These are phyloP conservation scores for Rapana venosa DNA, from an alignment of 2,888 invertebrate genomes.

Conservation along the genomic window DNA sequence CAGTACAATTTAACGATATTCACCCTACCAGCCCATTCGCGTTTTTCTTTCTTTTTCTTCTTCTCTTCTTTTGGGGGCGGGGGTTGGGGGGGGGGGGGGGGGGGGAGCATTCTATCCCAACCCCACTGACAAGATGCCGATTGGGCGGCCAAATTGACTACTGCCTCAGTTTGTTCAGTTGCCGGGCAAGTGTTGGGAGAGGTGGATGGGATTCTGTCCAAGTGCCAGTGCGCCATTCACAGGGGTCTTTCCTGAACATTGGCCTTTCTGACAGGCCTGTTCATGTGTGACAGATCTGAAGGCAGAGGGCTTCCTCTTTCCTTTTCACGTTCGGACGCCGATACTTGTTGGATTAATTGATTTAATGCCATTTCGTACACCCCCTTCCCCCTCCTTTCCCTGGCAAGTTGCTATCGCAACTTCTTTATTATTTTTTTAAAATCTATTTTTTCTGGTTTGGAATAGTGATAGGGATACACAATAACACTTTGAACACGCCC, in stretches of 20 bases:
- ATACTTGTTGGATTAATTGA: constrained; percentile 10
- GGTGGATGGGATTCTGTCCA: background rate
- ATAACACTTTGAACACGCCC: background rate
- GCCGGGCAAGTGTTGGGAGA: background rate
- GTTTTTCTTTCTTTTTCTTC: too few species aligned
- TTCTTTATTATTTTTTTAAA: background rate
- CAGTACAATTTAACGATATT: too few species aligned
- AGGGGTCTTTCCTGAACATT: background rate
- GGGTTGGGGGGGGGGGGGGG: too few species aligned
- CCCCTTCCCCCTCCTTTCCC: background rate
- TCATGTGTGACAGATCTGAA: constrained; percentile 7
- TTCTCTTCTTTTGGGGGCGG: too few species aligned
- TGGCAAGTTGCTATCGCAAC: too few species aligned
- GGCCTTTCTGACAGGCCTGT: constrained; percentile 16
- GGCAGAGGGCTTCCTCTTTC: background rate
- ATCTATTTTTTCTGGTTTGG: too few species aligned
- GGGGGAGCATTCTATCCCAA: background rate
- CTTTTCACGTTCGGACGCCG: background rate
- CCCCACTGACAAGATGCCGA: constrained; percentile 12
- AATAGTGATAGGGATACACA: background rate
- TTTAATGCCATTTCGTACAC: background rate
- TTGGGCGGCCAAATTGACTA: constrained; percentile 14
- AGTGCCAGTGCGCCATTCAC: background rate
- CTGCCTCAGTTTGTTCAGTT: constrained; percentile 11
- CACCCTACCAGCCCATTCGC: too few species aligned